phyloP scores from a whole-genome alignment of 2,113 vertebrate species.

The Rhineura floridana region DNA sequence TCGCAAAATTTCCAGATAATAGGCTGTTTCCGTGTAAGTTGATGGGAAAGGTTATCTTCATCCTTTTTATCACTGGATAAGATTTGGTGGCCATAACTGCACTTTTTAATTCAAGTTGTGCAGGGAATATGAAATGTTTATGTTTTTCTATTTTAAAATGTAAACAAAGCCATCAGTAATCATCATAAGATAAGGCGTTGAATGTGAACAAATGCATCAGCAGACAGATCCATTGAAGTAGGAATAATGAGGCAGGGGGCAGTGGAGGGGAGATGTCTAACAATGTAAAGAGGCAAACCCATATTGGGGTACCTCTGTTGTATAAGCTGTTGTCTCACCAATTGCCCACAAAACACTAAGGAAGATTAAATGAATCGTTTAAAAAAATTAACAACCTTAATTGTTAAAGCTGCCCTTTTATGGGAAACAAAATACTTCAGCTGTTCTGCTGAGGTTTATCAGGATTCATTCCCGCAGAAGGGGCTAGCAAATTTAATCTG shows the following conservation, averaged over 20 bases:
- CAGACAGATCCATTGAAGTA: background rate
- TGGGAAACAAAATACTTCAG: too few relatives aligned
- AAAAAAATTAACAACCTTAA: too few relatives aligned
- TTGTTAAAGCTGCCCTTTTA: too few relatives aligned
- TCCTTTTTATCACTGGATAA: background rate
- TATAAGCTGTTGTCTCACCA: too few relatives aligned
- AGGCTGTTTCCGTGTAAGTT: background rate
- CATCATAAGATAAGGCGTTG: background rate
- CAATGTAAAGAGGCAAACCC: background rate
- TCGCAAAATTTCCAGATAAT: background rate
- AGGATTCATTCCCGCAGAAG: too few relatives aligned
- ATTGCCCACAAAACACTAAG: too few relatives aligned
- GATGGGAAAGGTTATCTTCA: background rate
- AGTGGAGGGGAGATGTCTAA: too few relatives aligned
- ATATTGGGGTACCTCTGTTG: too few relatives aligned
- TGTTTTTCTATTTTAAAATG: background rate
- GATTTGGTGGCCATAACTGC: slow-evolving; percentile 5
- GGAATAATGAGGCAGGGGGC: background rate
- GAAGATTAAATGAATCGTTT: too few relatives aligned
- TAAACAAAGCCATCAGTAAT: background rate
- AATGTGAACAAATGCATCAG: background rate
- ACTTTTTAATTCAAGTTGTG: slow-evolving; percentile 13
- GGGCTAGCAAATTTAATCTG: too few relatives aligned
- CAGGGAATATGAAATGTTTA: background rate
- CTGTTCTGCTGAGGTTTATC: too few relatives aligned